Base-by-base conservation (phyloP, 2,113 vertebrate species). In the Hystrix cristata region DNA sequence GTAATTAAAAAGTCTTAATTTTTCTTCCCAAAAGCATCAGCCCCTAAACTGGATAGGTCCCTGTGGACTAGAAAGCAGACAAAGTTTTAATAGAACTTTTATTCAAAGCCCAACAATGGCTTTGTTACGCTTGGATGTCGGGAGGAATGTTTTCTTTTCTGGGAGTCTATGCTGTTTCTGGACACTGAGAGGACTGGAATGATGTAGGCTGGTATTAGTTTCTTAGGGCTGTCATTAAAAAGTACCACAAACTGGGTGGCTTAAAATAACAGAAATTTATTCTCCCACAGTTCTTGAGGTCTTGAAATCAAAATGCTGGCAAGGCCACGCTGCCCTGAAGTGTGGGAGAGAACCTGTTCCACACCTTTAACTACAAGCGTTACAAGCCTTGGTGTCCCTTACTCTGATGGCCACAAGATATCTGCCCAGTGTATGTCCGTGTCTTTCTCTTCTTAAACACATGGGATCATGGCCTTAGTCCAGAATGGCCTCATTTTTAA, bases 1-100 rank as follows among this genome's bases (percentile, higher is more conserved):
- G 93, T 98, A 98, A 98, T 98, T 98, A 98, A 97, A 96, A 95
- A 96, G 95, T 97, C 93, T 97, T 97, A 97, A 98, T 98, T 98
- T 97, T 98, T 97, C 96, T 96, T 79, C 98, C 85, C 85, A 96
- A 94, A 91, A 98, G 57, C 87, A 96, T 79, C 95, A 97, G 76
- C 57, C 81, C 85, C 85, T 93, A 98, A 98, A 98, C 98, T 98
- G 97, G 87, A 97, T 94, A 60, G 48, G 81, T 97, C 96, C 89
- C 97, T 88, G 51, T 95, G 97, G 98, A 97, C 97, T 95, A 95
- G 86, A 95, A 98, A 95, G 86, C 95, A 98, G 98, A 97, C 78
- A 96, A 95, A 98, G 87, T 98, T 98, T 96, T 97, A 96, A 97
- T 57, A 88, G 82, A 97, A 98, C 79, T 97, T 98, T 96, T 97